Evolutionary conservation across 2,797 vertebrate species (phyloP).

Genomic region (Aldrovandia affinis): DNA sequence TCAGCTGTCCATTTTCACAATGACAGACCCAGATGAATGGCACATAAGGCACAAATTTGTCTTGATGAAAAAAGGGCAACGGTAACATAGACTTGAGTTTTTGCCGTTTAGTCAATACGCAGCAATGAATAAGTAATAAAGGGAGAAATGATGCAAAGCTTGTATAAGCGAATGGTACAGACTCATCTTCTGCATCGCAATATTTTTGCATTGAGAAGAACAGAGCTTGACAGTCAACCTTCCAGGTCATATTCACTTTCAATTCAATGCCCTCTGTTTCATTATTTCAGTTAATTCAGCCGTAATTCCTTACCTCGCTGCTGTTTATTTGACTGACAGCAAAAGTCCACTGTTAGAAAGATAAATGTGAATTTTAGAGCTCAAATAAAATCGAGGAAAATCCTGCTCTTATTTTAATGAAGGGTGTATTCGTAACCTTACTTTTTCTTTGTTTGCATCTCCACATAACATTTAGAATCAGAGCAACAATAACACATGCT

Average conservation of each 20-base stretch:
- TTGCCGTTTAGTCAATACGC: conserved; percentile 7
- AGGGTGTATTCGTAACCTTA: background rate
- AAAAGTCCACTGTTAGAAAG: background rate
- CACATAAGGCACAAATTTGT: background rate
- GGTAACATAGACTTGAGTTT: background rate
- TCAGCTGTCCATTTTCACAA: background rate
- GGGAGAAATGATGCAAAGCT: background rate
- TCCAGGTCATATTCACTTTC: background rate
- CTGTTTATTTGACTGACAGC: background rate
- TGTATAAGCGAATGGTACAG: background rate
- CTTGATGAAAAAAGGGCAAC: conserved; percentile 8
- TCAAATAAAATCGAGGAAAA: too few species aligned
- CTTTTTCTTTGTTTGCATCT: background rate
- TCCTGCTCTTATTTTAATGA: background rate
- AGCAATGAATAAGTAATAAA: conserved; percentile 21
- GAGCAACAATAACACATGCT: background rate
- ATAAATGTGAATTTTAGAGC: background rate
- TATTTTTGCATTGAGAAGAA: background rate
- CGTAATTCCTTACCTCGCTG: background rate
- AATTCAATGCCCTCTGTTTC: background rate
- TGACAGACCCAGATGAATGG: background rate
- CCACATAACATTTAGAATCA: background rate
- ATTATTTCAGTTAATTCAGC: background rate
- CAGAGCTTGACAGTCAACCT: background rate
- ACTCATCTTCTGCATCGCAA: background rate